Conservation (phyloP, 2,888 invertebrate species). For the Zaprionus lineosus region DNA sequence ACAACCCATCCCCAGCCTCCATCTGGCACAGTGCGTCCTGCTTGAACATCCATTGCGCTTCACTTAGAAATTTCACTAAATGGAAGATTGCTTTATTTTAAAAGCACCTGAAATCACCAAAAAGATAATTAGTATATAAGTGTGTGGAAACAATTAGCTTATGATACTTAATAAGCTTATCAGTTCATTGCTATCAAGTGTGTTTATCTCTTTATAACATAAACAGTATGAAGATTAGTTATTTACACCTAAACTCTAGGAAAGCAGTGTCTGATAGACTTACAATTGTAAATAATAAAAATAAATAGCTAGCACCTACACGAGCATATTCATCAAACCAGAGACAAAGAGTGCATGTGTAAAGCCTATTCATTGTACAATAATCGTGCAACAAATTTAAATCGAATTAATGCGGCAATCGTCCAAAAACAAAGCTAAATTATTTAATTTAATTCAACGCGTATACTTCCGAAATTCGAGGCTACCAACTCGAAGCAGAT, state of each 20-base stretch:
- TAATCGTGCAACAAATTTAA: slow-evolving; percentile 12
- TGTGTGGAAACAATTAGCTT: slow-evolving; percentile 13
- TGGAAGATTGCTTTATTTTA: not conserved
- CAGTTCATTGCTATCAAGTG: slow-evolving; percentile 31
- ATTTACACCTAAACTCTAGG: too few relatives aligned
- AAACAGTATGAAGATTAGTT: too few relatives aligned
- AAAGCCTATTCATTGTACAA: slow-evolving; percentile 14
- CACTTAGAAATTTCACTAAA: slow-evolving; percentile 2
- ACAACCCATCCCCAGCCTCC: slow-evolving; percentile 91
- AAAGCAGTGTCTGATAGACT: not conserved
- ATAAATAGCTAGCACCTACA: slow-evolving; percentile 20
- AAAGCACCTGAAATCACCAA: slow-evolving; percentile 20
- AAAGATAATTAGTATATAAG: slow-evolving; percentile 24
- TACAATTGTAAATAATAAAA: slow-evolving; percentile 1
- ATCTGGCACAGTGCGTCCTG: slow-evolving; percentile 84
- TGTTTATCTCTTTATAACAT: slow-evolving; percentile 9
- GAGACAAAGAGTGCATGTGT: slow-evolving; percentile 10
- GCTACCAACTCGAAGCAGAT: slow-evolving; percentile 39
- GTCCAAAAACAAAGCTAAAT: slow-evolving; percentile 54
- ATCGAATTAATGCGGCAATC: slow-evolving; percentile 21
- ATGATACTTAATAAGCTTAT: slow-evolving; percentile 40
- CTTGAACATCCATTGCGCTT: slow-evolving; percentile 62
- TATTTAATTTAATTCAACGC: slow-evolving; percentile 59
- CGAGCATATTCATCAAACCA: slow-evolving; percentile 3
- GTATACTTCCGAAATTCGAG: not conserved